Conservation (phyloP, 2,113 vertebrate species). For the Notothenia rossii region DNA sequence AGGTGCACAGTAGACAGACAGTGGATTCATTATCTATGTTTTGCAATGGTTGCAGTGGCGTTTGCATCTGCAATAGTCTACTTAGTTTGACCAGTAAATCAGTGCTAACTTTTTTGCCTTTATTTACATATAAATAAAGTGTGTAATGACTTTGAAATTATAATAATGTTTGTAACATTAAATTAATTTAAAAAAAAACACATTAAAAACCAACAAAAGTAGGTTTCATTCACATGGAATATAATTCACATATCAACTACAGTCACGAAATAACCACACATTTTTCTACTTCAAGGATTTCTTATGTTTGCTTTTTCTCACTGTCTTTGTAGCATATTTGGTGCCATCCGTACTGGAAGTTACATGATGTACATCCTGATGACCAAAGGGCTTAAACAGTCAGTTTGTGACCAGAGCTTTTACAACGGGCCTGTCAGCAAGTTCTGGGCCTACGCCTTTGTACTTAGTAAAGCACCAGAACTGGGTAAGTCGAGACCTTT, state of each 20-base stretch:
- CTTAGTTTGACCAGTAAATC: neutral
- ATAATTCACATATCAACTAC: neutral
- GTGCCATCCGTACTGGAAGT: conserved; percentile 97
- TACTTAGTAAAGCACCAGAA: conserved; percentile 98
- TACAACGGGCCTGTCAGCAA: conserved; percentile 99
- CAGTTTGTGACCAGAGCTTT: conserved; percentile 99
- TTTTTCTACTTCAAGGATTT: neutral
- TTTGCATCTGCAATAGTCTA: neutral
- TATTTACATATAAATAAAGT: neutral
- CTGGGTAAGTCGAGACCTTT: conserved; percentile 88
- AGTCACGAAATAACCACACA: neutral
- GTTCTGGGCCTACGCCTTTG: conserved; percentile 99
- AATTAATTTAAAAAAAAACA: too few species aligned
- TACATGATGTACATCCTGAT: conserved; percentile 98
- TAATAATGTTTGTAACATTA: neutral
- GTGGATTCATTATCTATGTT: neutral
- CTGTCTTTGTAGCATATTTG: conserved; percentile 91
- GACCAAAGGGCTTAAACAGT: conserved; percentile 98
- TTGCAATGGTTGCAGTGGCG: neutral
- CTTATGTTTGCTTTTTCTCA: neutral
- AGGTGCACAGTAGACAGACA: neutral
- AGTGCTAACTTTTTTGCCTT: too few species aligned
- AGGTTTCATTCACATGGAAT: neutral
- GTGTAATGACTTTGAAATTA: neutral
- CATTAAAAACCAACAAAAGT: neutral